phyloP scores from a whole-genome alignment of 1,140 invertebrate species.

The Scaptodrosophila lebanonensis region DNA sequence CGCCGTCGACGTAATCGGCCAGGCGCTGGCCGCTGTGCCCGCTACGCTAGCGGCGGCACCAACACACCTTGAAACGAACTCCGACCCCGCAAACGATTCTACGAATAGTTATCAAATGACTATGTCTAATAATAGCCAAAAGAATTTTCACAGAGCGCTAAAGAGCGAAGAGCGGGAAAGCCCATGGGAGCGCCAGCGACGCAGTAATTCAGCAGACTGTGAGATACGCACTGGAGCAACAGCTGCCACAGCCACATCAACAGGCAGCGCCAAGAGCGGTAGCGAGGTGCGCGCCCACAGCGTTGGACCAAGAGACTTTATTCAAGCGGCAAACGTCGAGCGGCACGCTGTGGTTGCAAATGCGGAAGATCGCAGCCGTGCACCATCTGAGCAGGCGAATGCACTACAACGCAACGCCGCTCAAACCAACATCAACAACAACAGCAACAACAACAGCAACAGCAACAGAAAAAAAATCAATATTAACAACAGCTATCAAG shows the following conservation, averaged over 20 bases:
- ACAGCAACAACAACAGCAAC: constrained; percentile 27
- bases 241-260: constrained; percentile 2
- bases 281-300: constrained; percentile 8
- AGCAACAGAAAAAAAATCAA: constrained; percentile 19
- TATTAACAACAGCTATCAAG: constrained; percentile 27
- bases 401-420: constrained; percentile 29
- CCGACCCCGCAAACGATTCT: constrained; percentile 66
- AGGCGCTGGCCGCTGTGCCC: constrained; percentile 6
- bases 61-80: constrained; percentile 75
- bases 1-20: constrained; percentile 48
- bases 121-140: constrained; percentile 71
- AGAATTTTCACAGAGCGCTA: constrained; percentile 30
- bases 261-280: constrained; percentile 15
- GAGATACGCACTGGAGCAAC: constrained; percentile 13
- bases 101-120: constrained; percentile 76
- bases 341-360: constrained; percentile 33
- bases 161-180: constrained; percentile 24
- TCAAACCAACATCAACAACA: constrained; percentile 22
- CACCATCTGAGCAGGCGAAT: constrained; percentile 32
- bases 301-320: constrained; percentile 31
- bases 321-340: constrained; percentile 70
- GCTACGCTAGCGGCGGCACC: constrained; percentile 25
- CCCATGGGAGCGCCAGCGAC: constrained; percentile 2
- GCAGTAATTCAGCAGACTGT: constrained; percentile 56
- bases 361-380: constrained; percentile 35